These are phyloP conservation scores for Anguilla marmorata DNA, from an alignment of 2,797 vertebrate species.

Conservation along the genomic window DNA sequence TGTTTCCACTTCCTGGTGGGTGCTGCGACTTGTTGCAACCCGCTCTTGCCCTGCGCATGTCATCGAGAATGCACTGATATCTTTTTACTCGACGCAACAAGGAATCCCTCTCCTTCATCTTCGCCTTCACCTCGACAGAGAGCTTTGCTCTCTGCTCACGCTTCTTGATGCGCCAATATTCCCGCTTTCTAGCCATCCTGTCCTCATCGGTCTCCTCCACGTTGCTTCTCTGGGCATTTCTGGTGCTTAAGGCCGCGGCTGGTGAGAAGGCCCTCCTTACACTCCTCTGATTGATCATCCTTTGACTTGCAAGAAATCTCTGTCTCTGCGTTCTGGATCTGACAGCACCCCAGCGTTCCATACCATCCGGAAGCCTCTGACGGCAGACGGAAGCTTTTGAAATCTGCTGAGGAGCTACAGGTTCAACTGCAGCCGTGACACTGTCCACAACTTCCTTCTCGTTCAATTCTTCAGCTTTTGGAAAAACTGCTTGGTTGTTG, in stretches of 20 bases:
- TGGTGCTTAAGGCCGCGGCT: conserved; percentile 40
- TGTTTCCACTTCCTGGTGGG: conserved; percentile 44
- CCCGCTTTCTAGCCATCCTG: conserved; percentile 67
- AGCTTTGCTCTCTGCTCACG: conserved; percentile 75
- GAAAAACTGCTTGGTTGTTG: conserved; percentile 36
- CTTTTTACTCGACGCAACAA: conserved; percentile 65
- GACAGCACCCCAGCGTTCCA: conserved; percentile 29
- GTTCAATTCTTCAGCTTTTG: conserved; percentile 43
- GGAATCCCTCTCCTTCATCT: conserved; percentile 67
- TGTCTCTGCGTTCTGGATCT: conserved; percentile 61
- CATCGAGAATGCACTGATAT: conserved; percentile 67
- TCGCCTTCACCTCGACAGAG: conserved; percentile 62
- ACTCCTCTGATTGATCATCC: conserved; percentile 56
- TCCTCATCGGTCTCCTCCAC: conserved; percentile 65
- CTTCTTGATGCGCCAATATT: conserved; percentile 78
- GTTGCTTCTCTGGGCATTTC: conserved; percentile 49
- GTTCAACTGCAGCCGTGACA: background rate
- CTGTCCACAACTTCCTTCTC: conserved; percentile 4
- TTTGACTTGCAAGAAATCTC: conserved; percentile 59
- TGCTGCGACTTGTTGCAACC: conserved; percentile 41
- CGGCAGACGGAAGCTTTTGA: conserved; percentile 34
- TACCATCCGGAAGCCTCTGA: conserved; percentile 8
- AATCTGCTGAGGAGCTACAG: conserved; percentile 32
- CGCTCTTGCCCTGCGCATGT: conserved; percentile 61
- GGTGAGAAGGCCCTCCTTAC: conserved; percentile 41